Base-by-base conservation (phyloP, 2,888 invertebrate genomes). In the Eupeodes luniger region DNA sequence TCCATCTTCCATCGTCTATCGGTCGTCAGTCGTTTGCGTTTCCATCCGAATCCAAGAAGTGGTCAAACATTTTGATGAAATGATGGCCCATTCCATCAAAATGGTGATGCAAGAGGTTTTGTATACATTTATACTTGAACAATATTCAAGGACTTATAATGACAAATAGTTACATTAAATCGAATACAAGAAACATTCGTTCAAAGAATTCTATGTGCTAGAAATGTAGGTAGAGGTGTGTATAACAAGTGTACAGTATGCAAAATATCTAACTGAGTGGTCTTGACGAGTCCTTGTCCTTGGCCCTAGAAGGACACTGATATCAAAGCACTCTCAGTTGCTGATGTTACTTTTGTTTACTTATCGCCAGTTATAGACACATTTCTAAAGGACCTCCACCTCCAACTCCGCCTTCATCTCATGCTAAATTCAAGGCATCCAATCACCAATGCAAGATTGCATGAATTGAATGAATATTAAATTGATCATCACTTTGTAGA, bases 111-210 rank as follows among this genome's bases (percentile, higher is more conserved):
- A 64, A 59, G 67, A 10, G 34, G 69, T 34, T 66, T 44, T 66
- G 27, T 51, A 78, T 55, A 80, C 67, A 80, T 83, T 80, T 72
- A 70, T 77, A 75, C 69, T 75, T 59, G 34, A 72, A 40, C 57
- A 81, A 88, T 72, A 79, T 88, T 88, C 81, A 75, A 78, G 79
- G 74, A 78, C 81, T 70, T 85, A 64, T 81, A 81, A 72, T 81
- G 81, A 61, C 85, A 88, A 85, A 81, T 78, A 84, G 84, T 70
- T 67, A 78, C 57, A 78, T 85, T 85, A 36, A 74, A 85, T 85
- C 49, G 81, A 77, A 64, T 51, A 78, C 64, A 53, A 36, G 78
- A n/a, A 75, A 49, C 27, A 67, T 78, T 61, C 36, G 10, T 66
- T 11, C 10, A 16, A 57, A 19, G 16, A 44, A 57, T 27, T 14